These are phyloP conservation scores for Oligia fasciuncula DNA, from an alignment of 2,888 invertebrate species.

Conservation along the genomic window DNA sequence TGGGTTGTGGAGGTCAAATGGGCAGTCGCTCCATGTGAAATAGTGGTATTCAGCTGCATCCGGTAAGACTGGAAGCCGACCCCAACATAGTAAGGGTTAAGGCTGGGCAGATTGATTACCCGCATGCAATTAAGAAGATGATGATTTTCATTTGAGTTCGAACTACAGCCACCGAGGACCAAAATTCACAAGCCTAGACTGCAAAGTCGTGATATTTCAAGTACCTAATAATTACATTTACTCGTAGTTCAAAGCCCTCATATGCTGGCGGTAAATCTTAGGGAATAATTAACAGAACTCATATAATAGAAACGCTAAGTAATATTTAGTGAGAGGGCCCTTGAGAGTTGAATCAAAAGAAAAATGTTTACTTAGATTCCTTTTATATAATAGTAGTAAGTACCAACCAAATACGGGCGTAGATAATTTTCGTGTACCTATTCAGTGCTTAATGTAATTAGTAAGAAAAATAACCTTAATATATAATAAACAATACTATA, in stretches of 20 bases:
- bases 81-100: too few species aligned
- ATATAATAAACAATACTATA: background rate
- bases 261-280: constrained; percentile 56
- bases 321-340: constrained; percentile 50
- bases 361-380: constrained; percentile 46
- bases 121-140: background rate
- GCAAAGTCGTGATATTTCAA: constrained; percentile 30
- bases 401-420: constrained; percentile 20
- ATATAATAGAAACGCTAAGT: constrained; percentile 55
- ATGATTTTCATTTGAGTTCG: background rate
- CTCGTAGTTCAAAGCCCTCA: constrained; percentile 34
- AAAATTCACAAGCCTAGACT: constrained; percentile 7
- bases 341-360: constrained; percentile 32
- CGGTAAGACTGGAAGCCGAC: too few species aligned
- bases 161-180: background rate
- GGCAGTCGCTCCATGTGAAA: too few species aligned
- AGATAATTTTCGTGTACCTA: constrained; percentile 12
- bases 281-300: constrained; percentile 56
- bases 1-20: too few species aligned
- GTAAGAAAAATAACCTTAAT: background rate
- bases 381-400: constrained; percentile 22
- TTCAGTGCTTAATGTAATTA: constrained; percentile 14
- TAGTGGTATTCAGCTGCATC: too few species aligned
- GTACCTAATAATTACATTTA: constrained; percentile 42
- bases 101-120: too few species aligned